Evolutionary conservation across 2,113 vertebrate species (phyloP), one percentile per base, ranked within the genome.

Genomic region (Mustela lutreola): DNA sequence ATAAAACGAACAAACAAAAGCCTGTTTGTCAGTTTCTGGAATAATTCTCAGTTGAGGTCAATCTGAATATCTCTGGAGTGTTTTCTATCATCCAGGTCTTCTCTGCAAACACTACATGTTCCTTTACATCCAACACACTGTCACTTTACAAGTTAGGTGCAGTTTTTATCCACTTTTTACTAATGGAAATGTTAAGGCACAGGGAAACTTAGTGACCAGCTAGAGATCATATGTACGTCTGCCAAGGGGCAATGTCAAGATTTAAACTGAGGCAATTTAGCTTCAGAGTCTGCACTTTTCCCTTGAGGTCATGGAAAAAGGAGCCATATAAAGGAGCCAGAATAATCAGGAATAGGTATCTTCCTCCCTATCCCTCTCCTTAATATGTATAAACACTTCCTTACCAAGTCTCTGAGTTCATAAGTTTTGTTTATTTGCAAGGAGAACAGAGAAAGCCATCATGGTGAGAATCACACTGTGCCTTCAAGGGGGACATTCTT

Each of bases 381-480:
- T 28, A 48, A 19, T n/a, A 24, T 5, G 4, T 36, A 28, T 0
- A 14, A 0, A 21, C 0, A 36, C 16, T 65, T 80, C 28, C 71
- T 70, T 42, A 50, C 9, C 10, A 42, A 80, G 11, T 28, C 3
- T 85, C 75, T 45, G 48, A 39, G 9, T 11, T 16, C 11, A 58
- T 16, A 45, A 5, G 7, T 31, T 11, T 48, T 39, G 24, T 16
- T 73, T 78, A n/a, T 24, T 87, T 83, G 33, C 48, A 24, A n/a
- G 15, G 45, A 91, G 12, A 71, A 39, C 4, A 5, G 28, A 42
- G 19, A 94, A 3, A 36, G 2, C 2, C 2, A 39, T 42, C 6
- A 2, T 39, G 42, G 39, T 28, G 33, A 92, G 24, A 60, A 21
- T 63, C 0, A 0, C 48, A 31, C 48, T 3, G 0, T 67, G 36